These are phyloP conservation scores for Periophthalmus modestus DNA, from an alignment of 2,113 vertebrate species.

Conservation along the genomic window DNA sequence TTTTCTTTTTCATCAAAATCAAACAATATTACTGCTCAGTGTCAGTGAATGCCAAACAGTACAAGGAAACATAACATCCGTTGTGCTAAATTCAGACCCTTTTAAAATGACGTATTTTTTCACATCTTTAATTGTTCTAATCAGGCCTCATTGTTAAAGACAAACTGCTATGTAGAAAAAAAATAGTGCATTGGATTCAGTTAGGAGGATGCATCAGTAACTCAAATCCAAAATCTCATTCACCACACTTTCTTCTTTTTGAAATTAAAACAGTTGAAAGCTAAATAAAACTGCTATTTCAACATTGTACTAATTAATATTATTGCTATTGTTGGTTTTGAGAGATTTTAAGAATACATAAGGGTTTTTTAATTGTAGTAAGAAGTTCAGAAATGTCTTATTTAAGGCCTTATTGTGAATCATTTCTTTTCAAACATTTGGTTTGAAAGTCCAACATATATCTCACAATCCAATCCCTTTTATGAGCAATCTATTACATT, in stretches of 20 bases:
- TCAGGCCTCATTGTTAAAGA: slow-evolving; percentile 66
- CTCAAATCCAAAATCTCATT: slow-evolving; percentile 28
- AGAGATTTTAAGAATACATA: background rate
- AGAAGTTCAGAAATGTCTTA: background rate
- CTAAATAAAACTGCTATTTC: background rate
- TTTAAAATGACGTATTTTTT: slow-evolving; percentile 33
- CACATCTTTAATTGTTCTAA: slow-evolving; percentile 49
- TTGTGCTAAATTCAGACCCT: slow-evolving; percentile 48
- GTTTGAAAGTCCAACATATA: slow-evolving; percentile 41
- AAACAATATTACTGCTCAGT: slow-evolving; percentile 48
- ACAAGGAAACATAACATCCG: slow-evolving; percentile 51
- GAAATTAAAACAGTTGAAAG: slow-evolving; percentile 2
- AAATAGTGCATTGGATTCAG: slow-evolving; percentile 62
- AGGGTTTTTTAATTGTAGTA: background rate
- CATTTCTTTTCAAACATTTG: background rate
- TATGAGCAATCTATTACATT: slow-evolving; percentile 61
- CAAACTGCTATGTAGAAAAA: slow-evolving; percentile 74
- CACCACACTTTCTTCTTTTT: slow-evolving; percentile 6
- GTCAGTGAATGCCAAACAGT: slow-evolving; percentile 41
- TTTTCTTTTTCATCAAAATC: slow-evolving; percentile 60
- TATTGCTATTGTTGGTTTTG: background rate
- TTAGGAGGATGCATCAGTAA: slow-evolving; percentile 19
- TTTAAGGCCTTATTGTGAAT: background rate
- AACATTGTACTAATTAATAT: background rate
- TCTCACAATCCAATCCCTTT: slow-evolving; percentile 39